Base-by-base conservation (phyloP, 1,140 invertebrate species). In the Trinorchestia longiramus region DNA sequence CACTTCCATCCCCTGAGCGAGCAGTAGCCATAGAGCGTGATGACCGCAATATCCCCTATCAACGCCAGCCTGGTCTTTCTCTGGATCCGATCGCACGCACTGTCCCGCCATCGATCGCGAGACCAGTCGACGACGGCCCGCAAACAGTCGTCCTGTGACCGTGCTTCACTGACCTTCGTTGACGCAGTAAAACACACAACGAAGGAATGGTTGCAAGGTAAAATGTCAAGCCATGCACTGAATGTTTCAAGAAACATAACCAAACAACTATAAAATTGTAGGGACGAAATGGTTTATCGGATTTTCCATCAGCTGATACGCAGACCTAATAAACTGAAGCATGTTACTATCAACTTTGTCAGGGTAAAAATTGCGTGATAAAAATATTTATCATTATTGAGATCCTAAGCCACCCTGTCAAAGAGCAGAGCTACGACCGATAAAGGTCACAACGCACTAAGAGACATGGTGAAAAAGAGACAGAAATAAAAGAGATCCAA, bases 11-110 rank as follows among this genome's bases (percentile, higher is more conserved):
- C 62, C 28, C 62, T 77, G 15, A 36, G 62, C 28, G 62, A 77
- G 62, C 62, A 77, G 88, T 6, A 90, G 88, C 41, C 88, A 42
- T 90, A 41, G 8, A 90, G 88, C 43, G 88, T 90, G 88, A 90
- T 90, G 88, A 90, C 88, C 88, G 92, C 92, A 94, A 94, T 94
- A 94, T 94, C 47, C 90, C 43, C 92, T 90, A 94, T 94, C 43
- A 94, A 47, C 92, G 92, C 44, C 44, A 41, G 88, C 88, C 41
- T 28, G 88, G 41, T 43, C 88, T 91, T 91, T 91, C 88, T 91
- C 36, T 43, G 44, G 92, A 94, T 6, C 92, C 44, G 92, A 94
- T 94, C 92, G 41, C 92, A 47, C 43, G 92, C 92, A 45, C 43
- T 47, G 92, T 94, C 92, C 92, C 43, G 40, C 41, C 92, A 94